A percentile compares a stretch with the other conserved stretches of the same genome.
phyloP scores from a whole-genome alignment of 2,797 vertebrate genomes.

The Helarctos malayanus region DNA sequence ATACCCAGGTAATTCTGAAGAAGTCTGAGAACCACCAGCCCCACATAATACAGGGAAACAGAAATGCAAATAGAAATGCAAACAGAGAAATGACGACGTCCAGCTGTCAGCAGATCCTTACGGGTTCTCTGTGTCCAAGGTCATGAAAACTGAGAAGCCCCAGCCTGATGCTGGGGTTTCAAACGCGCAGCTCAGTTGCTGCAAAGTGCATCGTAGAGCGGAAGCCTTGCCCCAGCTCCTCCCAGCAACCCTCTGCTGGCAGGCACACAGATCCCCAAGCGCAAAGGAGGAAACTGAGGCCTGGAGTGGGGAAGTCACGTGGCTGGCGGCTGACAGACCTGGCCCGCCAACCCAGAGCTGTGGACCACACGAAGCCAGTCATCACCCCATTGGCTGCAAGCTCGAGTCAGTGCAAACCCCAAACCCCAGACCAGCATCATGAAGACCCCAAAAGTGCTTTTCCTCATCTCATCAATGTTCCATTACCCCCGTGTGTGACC shows the following conservation, averaged over 20 bases:
- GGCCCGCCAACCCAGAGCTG: not conserved
- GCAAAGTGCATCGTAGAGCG: not conserved
- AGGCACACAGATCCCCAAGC: not conserved
- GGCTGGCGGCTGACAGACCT: not conserved
- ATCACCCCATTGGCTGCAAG: not conserved
- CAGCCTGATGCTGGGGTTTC: not conserved
- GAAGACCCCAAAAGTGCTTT: not conserved
- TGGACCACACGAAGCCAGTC: not conserved
- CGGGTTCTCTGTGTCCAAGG: not conserved
- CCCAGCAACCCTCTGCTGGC: rapidly evolving
- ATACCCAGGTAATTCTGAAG: not conserved
- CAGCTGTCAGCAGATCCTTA: not conserved
- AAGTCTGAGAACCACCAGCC: not conserved
- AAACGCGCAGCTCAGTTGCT: not conserved
- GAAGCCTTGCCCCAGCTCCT: not conserved
- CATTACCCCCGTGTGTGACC: rapidly evolving
- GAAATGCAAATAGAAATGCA: not conserved
- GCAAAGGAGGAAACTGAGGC: not conserved
- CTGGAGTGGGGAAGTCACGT: not conserved
- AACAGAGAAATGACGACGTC: not conserved
- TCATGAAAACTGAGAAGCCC: not conserved
- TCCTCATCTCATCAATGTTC: not conserved
- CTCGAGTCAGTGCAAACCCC: not conserved
- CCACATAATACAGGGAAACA: not conserved
- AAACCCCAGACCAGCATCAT: not conserved